Evolutionary conservation across 2,888 invertebrate genomes (phyloP).

Genomic region (Caenorhabditis sp.): DNA sequence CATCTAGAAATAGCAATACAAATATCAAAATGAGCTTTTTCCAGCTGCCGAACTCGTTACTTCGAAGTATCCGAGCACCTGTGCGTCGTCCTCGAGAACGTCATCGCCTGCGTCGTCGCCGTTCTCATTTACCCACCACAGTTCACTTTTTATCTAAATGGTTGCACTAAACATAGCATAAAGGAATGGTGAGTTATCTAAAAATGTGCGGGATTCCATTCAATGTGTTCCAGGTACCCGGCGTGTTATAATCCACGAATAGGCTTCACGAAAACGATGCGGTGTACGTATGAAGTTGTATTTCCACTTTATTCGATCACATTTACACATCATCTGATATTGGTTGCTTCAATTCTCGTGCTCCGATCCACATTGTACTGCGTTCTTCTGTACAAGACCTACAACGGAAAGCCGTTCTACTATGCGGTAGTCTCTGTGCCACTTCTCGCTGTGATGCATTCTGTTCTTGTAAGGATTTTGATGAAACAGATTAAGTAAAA

Average conservation of each 20-base stretch:
- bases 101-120: constrained; percentile 89
- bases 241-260: constrained; percentile 95
- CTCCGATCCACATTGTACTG: constrained; percentile 74
- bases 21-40: too few relatives aligned
- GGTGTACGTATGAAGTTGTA: constrained; percentile 98
- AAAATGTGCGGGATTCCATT: not conserved
- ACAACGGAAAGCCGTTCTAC: constrained; percentile 72
- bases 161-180: constrained; percentile 84
- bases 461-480: constrained; percentile 74
- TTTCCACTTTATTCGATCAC: constrained; percentile 90
- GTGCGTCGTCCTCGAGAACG: constrained; percentile 90
- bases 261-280: constrained; percentile 91
- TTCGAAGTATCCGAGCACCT: constrained; percentile 63
- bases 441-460: constrained; percentile 73
- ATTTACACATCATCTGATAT: constrained; percentile 67
- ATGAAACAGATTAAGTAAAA: too few relatives aligned
- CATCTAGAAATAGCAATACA: too few relatives aligned
- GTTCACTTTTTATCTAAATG: constrained; percentile 89
- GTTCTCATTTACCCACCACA: constrained; percentile 91
- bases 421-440: constrained; percentile 77
- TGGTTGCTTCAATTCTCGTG: constrained; percentile 69
- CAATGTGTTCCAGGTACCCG: constrained; percentile 86
- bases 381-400: constrained; percentile 50
- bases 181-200: constrained; percentile 91
- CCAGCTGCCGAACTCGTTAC: constrained; percentile 53